Evolutionary conservation across 2,888 invertebrate species (phyloP), one percentile per base, ranked within the genome.

Genomic region (Schizaphis graminum): DNA sequence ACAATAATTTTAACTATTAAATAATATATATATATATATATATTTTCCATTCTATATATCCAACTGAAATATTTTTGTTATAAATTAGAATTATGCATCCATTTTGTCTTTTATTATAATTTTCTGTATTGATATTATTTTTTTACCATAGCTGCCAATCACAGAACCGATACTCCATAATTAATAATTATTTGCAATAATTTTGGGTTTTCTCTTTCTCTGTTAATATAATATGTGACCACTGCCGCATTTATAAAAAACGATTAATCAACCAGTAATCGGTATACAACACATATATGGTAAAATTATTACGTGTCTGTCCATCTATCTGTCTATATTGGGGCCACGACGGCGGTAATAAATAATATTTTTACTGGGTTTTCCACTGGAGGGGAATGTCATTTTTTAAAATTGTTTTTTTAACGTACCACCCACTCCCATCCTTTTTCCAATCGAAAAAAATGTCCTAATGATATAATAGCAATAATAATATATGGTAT

Each of bases 181-280:
- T 92, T 88, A 92, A 92, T 92, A 92, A 92, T 92, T 92, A 92
- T 92, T 92, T 88, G 92, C 89, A 92, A 92, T 92, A 88, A 92
- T 92, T 92, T 92, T 41, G 88, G 41, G 92, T 92, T 88, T 77
- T 92, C 92, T 92, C 92, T 92, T 92, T 92, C 67, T 88, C 92
- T 92, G 87, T 92, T 92, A 67, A 88, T 88, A 92, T 92, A 88
- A 92, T 92, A 92, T 92, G 92, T 88, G 92, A 88, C 92, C 92
- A 88, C 67, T 88, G 92, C 92, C 53, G 92, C 92, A 88, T 92
- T 92, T 92, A 92, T 92, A 92, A 92, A 92, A 92, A 92, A 88
- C 92, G 88, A 92, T 92, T 92, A 92, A 92, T 92, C 92, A 92
- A 92, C 88, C 92, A 88, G 92, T 92, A 88, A 92, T 92, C 92